A percentile compares a stretch with the other conserved stretches of the same genome.
Evolutionary conservation across 1,140 invertebrate genomes (phyloP).

Genomic region (Saccostrea glomerata): DNA sequence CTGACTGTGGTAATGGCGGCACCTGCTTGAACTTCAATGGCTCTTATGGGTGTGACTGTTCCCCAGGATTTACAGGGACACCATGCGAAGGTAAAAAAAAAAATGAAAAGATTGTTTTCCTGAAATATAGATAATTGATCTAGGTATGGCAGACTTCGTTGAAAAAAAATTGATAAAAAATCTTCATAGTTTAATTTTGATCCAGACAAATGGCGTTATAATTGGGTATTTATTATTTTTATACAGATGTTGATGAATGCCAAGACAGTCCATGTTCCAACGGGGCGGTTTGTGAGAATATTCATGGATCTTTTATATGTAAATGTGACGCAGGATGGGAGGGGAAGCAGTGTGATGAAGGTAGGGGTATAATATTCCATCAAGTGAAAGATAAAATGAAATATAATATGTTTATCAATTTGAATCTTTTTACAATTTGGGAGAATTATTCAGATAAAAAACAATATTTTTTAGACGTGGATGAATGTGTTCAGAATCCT

Average conservation of each 20-base stretch:
- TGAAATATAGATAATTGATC: background rate
- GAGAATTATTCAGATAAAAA: background rate
- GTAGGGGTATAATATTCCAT: background rate
- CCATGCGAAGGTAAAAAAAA: slow-evolving; percentile 25
- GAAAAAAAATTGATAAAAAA: no score
- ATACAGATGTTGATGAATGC: slow-evolving; percentile 55
- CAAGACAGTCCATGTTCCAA: slow-evolving; percentile 36
- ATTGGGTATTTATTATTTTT: background rate
- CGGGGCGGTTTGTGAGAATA: slow-evolving; percentile 47
- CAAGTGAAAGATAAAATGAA: background rate
- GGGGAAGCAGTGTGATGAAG: background rate
- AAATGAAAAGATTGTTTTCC: background rate
- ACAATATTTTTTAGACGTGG: slow-evolving; percentile 44
- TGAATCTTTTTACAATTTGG: background rate
- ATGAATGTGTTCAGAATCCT: slow-evolving; percentile 79
- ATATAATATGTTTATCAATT: background rate
- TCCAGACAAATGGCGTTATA: no score
- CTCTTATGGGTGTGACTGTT: slow-evolving; percentile 46
- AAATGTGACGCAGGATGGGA: slow-evolving; percentile 41
- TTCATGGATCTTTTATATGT: slow-evolving; percentile 42
- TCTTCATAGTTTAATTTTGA: no score
- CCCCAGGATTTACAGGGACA: slow-evolving; percentile 39
- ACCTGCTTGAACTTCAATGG: slow-evolving; percentile 47
- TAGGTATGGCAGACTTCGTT: no score
- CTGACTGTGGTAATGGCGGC: slow-evolving; percentile 52